Evolutionary conservation across 1,140 invertebrate genomes (phyloP).

Genomic region (Thaumatotibia leucotreta): DNA sequence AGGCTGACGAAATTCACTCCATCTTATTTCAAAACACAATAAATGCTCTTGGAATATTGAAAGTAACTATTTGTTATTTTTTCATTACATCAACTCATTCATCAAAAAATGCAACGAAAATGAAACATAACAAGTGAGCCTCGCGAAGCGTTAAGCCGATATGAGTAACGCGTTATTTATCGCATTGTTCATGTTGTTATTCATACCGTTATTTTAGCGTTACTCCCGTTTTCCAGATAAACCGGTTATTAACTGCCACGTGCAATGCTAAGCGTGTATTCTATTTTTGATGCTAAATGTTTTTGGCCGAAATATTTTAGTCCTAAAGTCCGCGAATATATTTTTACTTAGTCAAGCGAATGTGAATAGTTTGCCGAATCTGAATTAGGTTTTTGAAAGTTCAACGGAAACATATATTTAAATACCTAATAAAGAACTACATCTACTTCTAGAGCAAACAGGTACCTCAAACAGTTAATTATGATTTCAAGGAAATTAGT

Average conservation of each 20-base stretch:
- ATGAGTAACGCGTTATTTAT: slow-evolving; percentile 1
- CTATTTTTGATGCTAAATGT: neutral
- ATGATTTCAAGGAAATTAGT: too few relatives aligned
- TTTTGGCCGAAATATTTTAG: neutral
- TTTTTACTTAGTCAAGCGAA: too few relatives aligned
- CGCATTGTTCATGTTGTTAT: neutral
- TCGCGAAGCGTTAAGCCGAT: slow-evolving; percentile 6
- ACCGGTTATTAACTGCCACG: neutral
- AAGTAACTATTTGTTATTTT: neutral
- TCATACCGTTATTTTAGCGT: neutral
- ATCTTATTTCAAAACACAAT: too few relatives aligned
- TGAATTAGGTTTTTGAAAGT: too few relatives aligned
- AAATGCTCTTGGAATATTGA: too few relatives aligned
- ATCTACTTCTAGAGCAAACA: too few relatives aligned
- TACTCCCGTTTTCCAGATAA: neutral
- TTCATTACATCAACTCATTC: neutral
- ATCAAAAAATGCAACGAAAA: slow-evolving; percentile 1
- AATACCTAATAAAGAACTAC: too few relatives aligned
- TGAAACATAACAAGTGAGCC: neutral
- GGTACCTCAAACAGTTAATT: too few relatives aligned
- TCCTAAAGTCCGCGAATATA: too few relatives aligned
- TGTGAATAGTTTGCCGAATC: too few relatives aligned
- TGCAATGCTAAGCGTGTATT: neutral
- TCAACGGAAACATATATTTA: too few relatives aligned
- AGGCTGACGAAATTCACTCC: too few relatives aligned